Evolutionary conservation across 2,113 vertebrate species (phyloP).

Genomic region (Sphyrna mokarran): DNA sequence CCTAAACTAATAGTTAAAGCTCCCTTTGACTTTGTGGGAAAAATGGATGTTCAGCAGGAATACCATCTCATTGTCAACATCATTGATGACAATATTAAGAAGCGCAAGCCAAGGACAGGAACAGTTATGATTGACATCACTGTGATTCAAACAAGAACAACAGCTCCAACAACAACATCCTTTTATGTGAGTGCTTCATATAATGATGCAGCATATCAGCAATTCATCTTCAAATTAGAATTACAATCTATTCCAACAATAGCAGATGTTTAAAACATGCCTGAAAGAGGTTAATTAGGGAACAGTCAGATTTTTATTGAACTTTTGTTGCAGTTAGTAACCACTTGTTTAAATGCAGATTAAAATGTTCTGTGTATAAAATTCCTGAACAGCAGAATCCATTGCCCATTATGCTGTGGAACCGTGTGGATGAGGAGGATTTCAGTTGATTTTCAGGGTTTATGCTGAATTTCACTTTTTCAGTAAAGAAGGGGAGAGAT

Average conservation of each 20-base stretch:
- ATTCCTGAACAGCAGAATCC: not conserved
- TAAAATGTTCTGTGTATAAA: not conserved
- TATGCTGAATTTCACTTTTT: not conserved
- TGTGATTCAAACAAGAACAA: slow-evolving; percentile 40
- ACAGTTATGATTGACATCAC: slow-evolving; percentile 41
- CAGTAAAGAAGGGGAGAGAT: not conserved
- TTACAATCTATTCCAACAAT: not conserved
- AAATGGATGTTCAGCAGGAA: slow-evolving; percentile 28
- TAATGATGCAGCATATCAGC: not conserved
- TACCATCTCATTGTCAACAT: slow-evolving; percentile 46
- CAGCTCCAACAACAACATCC: slow-evolving; percentile 16
- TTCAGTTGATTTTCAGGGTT: not conserved
- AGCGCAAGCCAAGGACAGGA: slow-evolving; percentile 39
- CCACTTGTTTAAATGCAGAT: not conserved
- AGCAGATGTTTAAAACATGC: not conserved
- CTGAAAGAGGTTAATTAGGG: not conserved
- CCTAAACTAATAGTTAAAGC: slow-evolving; percentile 47
- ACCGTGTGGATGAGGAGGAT: not conserved
- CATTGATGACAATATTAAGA: slow-evolving; percentile 45
- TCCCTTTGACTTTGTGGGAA: slow-evolving; percentile 45
- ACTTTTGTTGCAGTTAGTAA: not conserved
- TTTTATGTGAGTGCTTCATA: slow-evolving; percentile 41
- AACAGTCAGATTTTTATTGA: not conserved
- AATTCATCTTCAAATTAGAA: not conserved
- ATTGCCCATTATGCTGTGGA: not conserved